Base-by-base conservation (phyloP, 1,140 invertebrate genomes). In the Hestina assimilis region DNA sequence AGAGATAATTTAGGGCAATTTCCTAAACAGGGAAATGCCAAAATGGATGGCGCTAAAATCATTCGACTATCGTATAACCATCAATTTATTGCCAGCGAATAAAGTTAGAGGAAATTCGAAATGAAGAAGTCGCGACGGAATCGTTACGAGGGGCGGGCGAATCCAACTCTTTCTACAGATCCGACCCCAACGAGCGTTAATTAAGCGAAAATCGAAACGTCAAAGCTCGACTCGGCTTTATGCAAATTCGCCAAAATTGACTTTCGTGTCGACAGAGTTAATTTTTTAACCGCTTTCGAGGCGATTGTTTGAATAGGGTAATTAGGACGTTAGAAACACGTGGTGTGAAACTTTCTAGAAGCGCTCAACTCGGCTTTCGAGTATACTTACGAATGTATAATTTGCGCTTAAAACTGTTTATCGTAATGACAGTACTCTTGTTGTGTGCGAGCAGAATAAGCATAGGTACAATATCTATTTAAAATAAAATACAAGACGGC, bases 171-270 rank as follows among this genome's bases (percentile, higher is more conserved):
- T 81, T 75, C 75, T 74, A 63, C 55, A 28, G 45, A 56, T 55
- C 54, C 53, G 43, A 51, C 65, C 59, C 66, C 75, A 57, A 67
- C 69, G 72, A 71, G 74, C 72, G 79, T 76, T 85, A 83, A 85
- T 85, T 85, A 83, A 85, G 79, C 82, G 76, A 79, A 81, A 83
- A 85, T 85, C 78, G 76, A 79, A 79, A 79, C 73, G 81, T 77
- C 79, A 82, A 80, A 83, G 72, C 71, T 67, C 62, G 59, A 59
- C 68, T 67, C 63, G 55, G 73, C 63, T 79, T 75, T 80, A 80
- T 80, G 79, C 75, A 80, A 80, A 83, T 83, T 75, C 63, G 52
- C 53, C 68, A 67, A 71, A 82, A 82, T 79, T 71, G 75, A 76
- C 69, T 81, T 75, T 73, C 56, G 59, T 69, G 74, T 77, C 64